Percentiles rank a stretch among this genome's conserved stretches.
These are phyloP conservation scores for Lepeophtheirus nordmannii DNA, from an alignment of 2,888 invertebrate species.

Conservation along the genomic window DNA sequence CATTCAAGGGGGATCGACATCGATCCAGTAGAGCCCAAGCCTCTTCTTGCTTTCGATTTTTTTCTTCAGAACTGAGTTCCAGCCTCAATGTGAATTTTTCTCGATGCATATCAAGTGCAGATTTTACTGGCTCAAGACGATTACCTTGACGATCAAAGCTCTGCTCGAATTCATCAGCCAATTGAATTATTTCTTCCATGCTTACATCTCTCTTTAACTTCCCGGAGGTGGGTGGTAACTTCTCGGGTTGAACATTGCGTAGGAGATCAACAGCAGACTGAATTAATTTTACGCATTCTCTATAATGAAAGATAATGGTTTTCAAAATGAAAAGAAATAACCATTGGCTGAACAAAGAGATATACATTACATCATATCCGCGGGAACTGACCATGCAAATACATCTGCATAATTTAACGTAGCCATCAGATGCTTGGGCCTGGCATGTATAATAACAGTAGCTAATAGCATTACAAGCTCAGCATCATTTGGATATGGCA, in stretches of 20 bases:
- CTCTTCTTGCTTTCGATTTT: background rate
- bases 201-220: slow-evolving; percentile 16
- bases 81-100: slow-evolving; percentile 6
- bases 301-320: background rate
- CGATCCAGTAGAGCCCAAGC: slow-evolving; percentile 15
- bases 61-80: slow-evolving; percentile 14
- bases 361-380: slow-evolving; percentile 12
- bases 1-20: slow-evolving; percentile 3
- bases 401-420: slow-evolving; percentile 19
- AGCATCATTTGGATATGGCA: slow-evolving; percentile 6
- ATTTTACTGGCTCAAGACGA: slow-evolving; percentile 14
- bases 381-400: slow-evolving; percentile 18
- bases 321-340: background rate
- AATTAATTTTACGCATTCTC: slow-evolving; percentile 10
- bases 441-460: slow-evolving; percentile 13
- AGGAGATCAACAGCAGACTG: slow-evolving; percentile 10
- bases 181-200: slow-evolving; percentile 21
- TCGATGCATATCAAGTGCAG: slow-evolving; percentile 16
- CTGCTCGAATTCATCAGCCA: slow-evolving; percentile 12
- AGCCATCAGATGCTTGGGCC: slow-evolving; percentile 10
- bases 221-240: slow-evolving; percentile 1
- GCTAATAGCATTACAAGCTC: slow-evolving; percentile 8
- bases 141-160: slow-evolving; percentile 20
- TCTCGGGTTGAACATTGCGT: slow-evolving; percentile 10
- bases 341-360: too few relatives aligned